Conservation (phyloP, 2,113 vertebrate species). For the Syrmaticus mikado region DNA sequence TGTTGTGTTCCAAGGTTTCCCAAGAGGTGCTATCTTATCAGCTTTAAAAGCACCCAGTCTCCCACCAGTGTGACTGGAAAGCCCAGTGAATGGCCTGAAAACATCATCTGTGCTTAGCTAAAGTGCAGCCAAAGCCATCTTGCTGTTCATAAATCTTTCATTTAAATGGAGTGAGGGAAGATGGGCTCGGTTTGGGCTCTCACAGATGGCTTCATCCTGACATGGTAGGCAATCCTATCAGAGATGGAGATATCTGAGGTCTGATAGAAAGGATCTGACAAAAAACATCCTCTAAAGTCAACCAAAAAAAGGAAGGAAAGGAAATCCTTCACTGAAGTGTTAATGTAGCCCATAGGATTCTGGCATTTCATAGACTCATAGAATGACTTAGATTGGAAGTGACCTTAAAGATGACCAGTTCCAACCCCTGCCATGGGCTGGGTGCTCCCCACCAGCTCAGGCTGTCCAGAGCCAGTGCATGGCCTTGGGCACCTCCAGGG, state of each 20-base stretch:
- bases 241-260: not conserved
- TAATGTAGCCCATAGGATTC: not conserved
- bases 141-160: not conserved
- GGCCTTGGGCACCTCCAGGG: too few species aligned
- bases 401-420: too few species aligned
- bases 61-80: not conserved
- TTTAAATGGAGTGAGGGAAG: not conserved
- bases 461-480: too few species aligned
- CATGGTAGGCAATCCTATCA: not conserved
- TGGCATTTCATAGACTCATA: not conserved
- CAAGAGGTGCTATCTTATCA: not conserved
- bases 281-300: not conserved
- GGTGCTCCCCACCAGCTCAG: too few species aligned
- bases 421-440: too few species aligned
- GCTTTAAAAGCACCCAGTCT: not conserved
- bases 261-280: not conserved
- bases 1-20: not conserved
- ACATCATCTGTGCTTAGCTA: not conserved
- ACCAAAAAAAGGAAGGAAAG: not conserved
- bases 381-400: too few species aligned
- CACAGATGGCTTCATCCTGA: not conserved
- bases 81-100: not conserved
- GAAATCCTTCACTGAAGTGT: not conserved
- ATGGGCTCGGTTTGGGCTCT: not conserved
- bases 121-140: not conserved